Evolutionary conservation across 1,140 invertebrate species (phyloP).

Genomic region (Littorina saxatilis): DNA sequence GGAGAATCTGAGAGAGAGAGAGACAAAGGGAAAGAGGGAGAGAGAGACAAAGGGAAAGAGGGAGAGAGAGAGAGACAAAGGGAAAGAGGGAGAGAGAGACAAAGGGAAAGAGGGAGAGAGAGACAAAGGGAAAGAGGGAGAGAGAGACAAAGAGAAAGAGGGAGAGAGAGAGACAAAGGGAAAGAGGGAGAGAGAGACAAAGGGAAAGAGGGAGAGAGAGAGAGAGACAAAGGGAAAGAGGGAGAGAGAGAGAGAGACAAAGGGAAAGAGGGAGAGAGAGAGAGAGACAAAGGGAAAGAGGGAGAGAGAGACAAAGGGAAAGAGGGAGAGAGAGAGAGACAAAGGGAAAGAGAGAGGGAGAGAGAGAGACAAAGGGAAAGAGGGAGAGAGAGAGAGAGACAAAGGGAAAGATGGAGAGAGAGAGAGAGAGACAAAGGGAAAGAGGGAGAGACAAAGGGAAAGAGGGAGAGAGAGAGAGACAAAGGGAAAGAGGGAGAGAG

Average conservation of each 20-base stretch:
- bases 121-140: neutral
- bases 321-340: neutral
- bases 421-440: too few relatives aligned
- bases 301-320: neutral
- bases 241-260: neutral
- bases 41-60: neutral
- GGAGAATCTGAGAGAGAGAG: too few relatives aligned
- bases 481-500: neutral
- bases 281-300: neutral
- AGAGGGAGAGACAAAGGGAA: neutral
- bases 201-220: neutral
- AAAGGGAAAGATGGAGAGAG: too few relatives aligned
- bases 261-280: neutral
- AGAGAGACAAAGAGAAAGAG: too few relatives aligned
- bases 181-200: neutral
- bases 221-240: neutral
- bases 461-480: neutral
- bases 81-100: neutral
- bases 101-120: slow-evolving; percentile 14
- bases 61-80: too few relatives aligned
- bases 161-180: neutral
- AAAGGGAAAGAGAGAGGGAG: neutral
- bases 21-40: slow-evolving; percentile 5
- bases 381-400: neutral
- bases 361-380: neutral